These are phyloP conservation scores for Sebastes hubbsi DNA, from an alignment of 2,797 vertebrate genomes.

Conservation along the genomic window DNA sequence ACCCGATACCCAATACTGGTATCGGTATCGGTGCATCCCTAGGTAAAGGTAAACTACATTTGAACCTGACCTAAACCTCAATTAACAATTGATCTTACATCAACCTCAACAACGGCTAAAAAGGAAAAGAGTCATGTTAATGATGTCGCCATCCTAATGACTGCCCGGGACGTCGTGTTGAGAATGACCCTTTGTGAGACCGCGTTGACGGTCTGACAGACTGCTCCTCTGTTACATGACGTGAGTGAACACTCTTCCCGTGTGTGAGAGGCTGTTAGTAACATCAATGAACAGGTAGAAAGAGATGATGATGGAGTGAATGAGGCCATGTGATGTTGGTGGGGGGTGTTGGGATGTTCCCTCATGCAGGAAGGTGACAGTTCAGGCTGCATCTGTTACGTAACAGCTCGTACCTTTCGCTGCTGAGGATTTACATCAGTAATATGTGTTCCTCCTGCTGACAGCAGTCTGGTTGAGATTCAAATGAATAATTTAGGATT, in stretches of 20 bases:
- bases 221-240: background rate
- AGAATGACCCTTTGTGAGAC: background rate
- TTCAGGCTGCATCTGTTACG: slow-evolving; percentile 53
- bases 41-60: background rate
- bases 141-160: background rate
- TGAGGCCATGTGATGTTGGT: slow-evolving; percentile 44
- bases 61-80: background rate
- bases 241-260: background rate
- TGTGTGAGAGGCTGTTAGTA: background rate
- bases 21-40: too few species aligned
- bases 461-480: slow-evolving; percentile 47
- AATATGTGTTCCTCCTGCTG: slow-evolving; percentile 52
- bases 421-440: slow-evolving; percentile 68
- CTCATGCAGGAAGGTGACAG: slow-evolving; percentile 25
- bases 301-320: slow-evolving; percentile 64
- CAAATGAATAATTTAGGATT: slow-evolving; percentile 71
- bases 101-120: background rate
- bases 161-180: background rate
- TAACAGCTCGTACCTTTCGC: slow-evolving; percentile 59
- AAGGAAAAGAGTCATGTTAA: background rate
- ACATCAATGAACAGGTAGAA: background rate
- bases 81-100: background rate
- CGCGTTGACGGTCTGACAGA: background rate
- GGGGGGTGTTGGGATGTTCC: slow-evolving; percentile 23
- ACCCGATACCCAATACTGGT: too few species aligned